A percentile compares a stretch with the other conserved stretches of the same genome.
These are phyloP conservation scores for Melanargia galathea DNA, from an alignment of 2,888 invertebrate species.

Conservation along the genomic window DNA sequence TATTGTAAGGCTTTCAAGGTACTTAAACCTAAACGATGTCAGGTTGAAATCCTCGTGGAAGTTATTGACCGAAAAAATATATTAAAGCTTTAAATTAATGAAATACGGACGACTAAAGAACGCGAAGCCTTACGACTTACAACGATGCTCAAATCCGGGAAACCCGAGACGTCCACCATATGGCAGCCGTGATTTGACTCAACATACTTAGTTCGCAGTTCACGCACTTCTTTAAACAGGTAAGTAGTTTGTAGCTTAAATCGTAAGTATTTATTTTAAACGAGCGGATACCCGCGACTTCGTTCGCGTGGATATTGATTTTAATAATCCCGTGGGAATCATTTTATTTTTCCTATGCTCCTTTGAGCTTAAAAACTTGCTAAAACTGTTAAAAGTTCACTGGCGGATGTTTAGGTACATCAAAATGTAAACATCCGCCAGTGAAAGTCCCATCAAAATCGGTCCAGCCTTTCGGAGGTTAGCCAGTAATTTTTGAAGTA, in stretches of 20 bases:
- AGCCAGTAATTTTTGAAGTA: too few species aligned
- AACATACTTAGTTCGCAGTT: slow-evolving; percentile 5
- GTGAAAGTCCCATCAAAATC: too few species aligned
- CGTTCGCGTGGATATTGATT: too few species aligned
- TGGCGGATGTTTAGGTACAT: too few species aligned
- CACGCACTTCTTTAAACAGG: background rate
- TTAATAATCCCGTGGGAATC: too few species aligned
- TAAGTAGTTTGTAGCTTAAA: background rate
- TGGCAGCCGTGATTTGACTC: slow-evolving; percentile 6
- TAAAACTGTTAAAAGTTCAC: too few species aligned
- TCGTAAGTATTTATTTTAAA: background rate
- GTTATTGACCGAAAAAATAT: slow-evolving; percentile 6
- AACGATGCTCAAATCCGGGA: slow-evolving; percentile 33
- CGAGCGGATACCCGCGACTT: too few species aligned
- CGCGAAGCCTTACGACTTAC: slow-evolving; percentile 20
- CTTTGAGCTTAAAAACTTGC: too few species aligned
- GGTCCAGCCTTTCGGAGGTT: too few species aligned
- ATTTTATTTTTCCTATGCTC: too few species aligned
- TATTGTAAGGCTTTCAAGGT: background rate
- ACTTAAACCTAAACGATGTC: background rate
- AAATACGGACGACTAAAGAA: slow-evolving; percentile 11
- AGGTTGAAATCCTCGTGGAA: slow-evolving; percentile 2
- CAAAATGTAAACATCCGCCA: too few species aligned
- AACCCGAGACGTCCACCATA: slow-evolving; percentile 25
- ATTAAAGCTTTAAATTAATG: slow-evolving; percentile 10